phyloP scores from a whole-genome alignment of 2,888 invertebrate species.

The Steromphala cineraria region DNA sequence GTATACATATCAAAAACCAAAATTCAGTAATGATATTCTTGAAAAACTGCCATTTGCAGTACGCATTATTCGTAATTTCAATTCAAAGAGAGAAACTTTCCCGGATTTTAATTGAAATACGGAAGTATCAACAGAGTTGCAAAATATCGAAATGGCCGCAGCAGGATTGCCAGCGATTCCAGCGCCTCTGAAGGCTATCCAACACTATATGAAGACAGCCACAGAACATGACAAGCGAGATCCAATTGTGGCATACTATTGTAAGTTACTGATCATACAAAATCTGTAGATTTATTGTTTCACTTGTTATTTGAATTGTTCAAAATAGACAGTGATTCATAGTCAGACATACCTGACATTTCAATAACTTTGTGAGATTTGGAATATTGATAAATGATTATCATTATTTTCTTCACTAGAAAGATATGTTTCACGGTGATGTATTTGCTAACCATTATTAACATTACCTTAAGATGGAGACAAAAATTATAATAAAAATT shows the following conservation, averaged over 20 bases:
- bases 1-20: no score
- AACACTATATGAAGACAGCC: constrained; percentile 93
- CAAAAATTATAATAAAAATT: no score
- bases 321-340: neutral
- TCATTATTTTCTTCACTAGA: no score
- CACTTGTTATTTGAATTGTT: neutral
- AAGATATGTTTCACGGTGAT: no score
- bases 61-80: neutral
- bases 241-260: constrained; percentile 93
- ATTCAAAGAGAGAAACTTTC: neutral
- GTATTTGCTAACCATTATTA: no score
- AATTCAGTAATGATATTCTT: no score
- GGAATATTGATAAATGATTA: no score
- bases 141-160: constrained; percentile 34
- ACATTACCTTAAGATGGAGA: no score
- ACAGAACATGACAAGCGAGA: constrained; percentile 93
- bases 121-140: neutral
- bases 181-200: constrained; percentile 86
- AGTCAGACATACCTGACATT: neutral
- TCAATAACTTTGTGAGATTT: neutral
- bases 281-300: neutral
- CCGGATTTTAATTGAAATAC: neutral
- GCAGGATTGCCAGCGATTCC: constrained; percentile 66
- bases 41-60: no score
- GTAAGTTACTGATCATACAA: constrained; percentile 53